Percentiles rank a stretch among this genome's conserved stretches.
Evolutionary conservation across 1,140 invertebrate species (phyloP).

Genomic region (Drosophila suzukii): DNA sequence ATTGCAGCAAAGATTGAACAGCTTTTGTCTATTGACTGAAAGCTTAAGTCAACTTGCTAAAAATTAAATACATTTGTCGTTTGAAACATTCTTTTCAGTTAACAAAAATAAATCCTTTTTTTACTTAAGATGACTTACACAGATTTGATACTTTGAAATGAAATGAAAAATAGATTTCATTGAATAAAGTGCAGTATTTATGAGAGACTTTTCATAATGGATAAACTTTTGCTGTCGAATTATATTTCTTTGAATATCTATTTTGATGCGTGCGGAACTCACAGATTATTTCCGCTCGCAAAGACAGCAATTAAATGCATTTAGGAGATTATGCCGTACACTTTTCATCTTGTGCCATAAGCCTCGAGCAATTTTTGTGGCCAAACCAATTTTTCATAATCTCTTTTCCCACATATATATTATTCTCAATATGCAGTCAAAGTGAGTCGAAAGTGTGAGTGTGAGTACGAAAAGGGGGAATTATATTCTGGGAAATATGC

Average conservation of each 20-base stretch:
- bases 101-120: background rate
- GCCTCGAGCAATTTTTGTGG: constrained; percentile 28
- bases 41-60: background rate
- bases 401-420: constrained; percentile 24
- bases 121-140: background rate
- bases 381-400: constrained; percentile 42
- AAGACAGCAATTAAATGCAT: constrained; percentile 45
- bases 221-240: constrained; percentile 11
- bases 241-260: constrained; percentile 30
- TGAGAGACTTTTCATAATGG: constrained; percentile 24
- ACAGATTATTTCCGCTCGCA: constrained; percentile 35
- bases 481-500: constrained; percentile 38
- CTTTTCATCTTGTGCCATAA: constrained; percentile 38
- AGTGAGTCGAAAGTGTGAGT: constrained; percentile 19
- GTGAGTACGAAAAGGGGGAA: background rate
- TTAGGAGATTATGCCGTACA: constrained; percentile 39
- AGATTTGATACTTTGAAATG: background rate
- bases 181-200: constrained; percentile 37
- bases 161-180: constrained; percentile 12
- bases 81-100: background rate
- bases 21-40: background rate
- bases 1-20: too few species aligned
- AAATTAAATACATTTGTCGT: constrained; percentile 21
- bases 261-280: constrained; percentile 14
- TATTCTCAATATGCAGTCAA: constrained; percentile 44